A percentile compares a stretch with the other conserved stretches of the same genome.
Evolutionary conservation across 2,113 vertebrate species (phyloP).

Genomic region (Sapayoa aenigma): DNA sequence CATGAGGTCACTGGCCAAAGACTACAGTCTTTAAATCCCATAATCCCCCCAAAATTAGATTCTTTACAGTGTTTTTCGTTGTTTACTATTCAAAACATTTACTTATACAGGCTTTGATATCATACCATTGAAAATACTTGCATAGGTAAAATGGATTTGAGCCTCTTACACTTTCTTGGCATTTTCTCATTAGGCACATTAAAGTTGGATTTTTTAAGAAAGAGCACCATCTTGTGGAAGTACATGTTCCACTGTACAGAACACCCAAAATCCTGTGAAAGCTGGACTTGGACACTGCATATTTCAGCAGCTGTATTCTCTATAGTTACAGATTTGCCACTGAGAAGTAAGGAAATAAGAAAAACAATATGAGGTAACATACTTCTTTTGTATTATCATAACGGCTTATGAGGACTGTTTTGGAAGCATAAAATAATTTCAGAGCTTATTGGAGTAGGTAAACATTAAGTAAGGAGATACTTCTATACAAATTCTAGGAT

Average conservation of each 20-base stretch:
- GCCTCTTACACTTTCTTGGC: not conserved
- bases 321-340: not conserved
- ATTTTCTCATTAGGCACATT: not conserved
- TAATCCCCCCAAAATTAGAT: not conserved
- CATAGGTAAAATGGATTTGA: not conserved
- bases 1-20: not conserved
- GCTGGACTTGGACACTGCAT: fast-evolving
- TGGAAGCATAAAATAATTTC: not conserved
- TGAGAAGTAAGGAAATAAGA: not conserved
- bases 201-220: slow-evolving; percentile 33
- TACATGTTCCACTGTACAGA: not conserved
- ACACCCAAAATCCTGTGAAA: not conserved
- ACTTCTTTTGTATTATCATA: not conserved
- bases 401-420: not conserved
- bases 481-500: not conserved
- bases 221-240: slow-evolving; percentile 72
- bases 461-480: not conserved
- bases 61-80: not conserved
- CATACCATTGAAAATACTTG: not conserved
- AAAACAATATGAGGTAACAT: not conserved
- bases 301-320: not conserved
- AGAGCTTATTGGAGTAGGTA: not conserved
- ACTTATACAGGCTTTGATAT: not conserved
- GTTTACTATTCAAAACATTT: not conserved
- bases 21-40: not conserved